Evolutionary conservation across 2,113 vertebrate species (phyloP).

Genomic region (Melanocharis versteri): DNA sequence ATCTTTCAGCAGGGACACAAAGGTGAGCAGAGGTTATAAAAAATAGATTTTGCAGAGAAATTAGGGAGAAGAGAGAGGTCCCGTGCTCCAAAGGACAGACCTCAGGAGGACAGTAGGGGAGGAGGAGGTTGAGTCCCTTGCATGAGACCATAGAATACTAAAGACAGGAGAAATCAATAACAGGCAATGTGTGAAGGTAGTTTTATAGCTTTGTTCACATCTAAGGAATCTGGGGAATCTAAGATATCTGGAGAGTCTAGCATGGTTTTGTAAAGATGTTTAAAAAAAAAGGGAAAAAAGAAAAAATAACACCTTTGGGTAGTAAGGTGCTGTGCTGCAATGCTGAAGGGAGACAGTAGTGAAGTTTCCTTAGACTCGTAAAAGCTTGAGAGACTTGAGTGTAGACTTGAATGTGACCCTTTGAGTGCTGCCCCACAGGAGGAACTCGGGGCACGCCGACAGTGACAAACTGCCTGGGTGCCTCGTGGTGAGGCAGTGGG

Average conservation of each 20-base stretch:
- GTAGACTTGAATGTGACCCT: neutral
- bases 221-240: neutral
- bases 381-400: neutral
- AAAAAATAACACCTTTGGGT: rapidly evolving
- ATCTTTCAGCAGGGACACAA: neutral
- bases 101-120: neutral
- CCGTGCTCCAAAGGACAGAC: neutral
- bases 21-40: conserved; percentile 3
- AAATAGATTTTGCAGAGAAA: neutral
- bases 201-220: neutral
- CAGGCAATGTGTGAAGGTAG: neutral
- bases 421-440: neutral
- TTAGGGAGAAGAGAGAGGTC: neutral
- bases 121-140: neutral
- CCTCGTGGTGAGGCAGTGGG: neutral
- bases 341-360: neutral
- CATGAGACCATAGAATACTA: neutral
- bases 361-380: neutral
- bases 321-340: neutral
- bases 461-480: neutral
- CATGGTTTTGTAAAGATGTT: neutral
- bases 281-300: rapidly evolving
- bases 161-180: neutral
- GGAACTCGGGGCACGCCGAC: rapidly evolving
- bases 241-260: neutral